Percentiles rank a stretch among this genome's conserved stretches.
Evolutionary conservation across 2,888 invertebrate genomes (phyloP).

Genomic region (Bibio marci): DNA sequence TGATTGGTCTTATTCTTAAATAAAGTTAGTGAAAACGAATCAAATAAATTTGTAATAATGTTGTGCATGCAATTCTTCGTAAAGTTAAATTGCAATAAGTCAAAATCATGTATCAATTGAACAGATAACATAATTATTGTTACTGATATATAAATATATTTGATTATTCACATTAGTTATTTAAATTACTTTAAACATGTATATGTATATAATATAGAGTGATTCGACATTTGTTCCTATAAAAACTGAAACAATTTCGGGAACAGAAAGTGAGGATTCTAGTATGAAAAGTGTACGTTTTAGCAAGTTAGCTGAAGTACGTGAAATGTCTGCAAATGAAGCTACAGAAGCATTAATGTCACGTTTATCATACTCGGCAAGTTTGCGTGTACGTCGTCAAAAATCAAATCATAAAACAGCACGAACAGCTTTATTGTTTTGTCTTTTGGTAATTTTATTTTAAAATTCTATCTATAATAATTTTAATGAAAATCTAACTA

Average conservation of each 20-base stretch:
- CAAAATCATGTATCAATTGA: no score
- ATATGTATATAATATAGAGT: no score
- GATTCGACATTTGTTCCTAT: constrained; percentile 87
- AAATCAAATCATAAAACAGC: constrained; percentile 46
- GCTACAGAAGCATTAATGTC: constrained; percentile 88
- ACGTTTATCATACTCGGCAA: constrained; percentile 86
- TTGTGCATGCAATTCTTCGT: no score
- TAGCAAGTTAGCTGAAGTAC: constrained; percentile 72
- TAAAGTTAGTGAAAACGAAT: no score
- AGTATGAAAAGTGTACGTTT: constrained; percentile 75
- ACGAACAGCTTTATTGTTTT: constrained; percentile 71
- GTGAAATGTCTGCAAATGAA: constrained; percentile 77
- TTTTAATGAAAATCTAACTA: no score
- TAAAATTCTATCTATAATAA: background rate
- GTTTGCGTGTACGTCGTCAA: constrained; percentile 56
- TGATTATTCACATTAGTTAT: no score
- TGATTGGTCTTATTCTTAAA: no score
- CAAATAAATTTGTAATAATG: no score
- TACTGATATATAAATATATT: no score
- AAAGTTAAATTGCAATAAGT: no score
- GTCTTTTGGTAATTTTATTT: constrained; percentile 50
- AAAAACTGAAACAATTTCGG: constrained; percentile 43
- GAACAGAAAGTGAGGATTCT: constrained; percentile 73
- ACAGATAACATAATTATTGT: no score
- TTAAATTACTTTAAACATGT: no score